Conservation (phyloP, 2,113 vertebrate species). For the Athene cunicularia region DNA sequence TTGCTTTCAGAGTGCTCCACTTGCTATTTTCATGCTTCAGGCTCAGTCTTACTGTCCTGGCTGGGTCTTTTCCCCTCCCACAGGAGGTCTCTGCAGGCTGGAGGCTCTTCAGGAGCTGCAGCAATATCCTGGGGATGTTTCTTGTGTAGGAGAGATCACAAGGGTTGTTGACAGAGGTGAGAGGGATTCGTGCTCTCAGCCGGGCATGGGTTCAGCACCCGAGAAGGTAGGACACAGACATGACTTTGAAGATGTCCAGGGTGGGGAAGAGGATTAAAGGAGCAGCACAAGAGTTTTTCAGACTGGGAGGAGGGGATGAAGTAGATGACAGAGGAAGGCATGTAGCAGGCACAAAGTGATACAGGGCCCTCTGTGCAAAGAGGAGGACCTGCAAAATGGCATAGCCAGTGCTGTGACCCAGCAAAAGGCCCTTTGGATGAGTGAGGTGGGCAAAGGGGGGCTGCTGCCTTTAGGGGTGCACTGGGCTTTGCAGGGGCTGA, state of each 20-base stretch:
- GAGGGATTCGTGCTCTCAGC: not conserved
- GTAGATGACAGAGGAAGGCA: not conserved
- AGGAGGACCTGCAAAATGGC: not conserved
- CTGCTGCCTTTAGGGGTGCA: accelerated
- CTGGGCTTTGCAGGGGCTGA: not conserved
- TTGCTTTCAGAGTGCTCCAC: not conserved
- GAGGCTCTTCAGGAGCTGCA: not conserved
- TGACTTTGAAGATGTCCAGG: not conserved
- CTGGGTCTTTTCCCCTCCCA: not conserved
- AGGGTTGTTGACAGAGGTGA: not conserved
- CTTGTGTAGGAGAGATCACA: not conserved
- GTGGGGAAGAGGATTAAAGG: not conserved
- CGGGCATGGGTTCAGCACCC: accelerated
- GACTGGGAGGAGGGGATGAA: not conserved
- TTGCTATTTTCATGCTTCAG: not conserved
- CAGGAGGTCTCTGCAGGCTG: not conserved
- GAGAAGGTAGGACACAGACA: not conserved
- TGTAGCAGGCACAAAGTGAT: not conserved
- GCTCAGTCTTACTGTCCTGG: not conserved
- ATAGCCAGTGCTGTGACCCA: not conserved
- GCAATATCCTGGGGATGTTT: not conserved
- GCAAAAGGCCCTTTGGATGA: not conserved
- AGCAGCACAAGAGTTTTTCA: not conserved
- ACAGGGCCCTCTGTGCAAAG: not conserved
- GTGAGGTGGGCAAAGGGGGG: not conserved